A percentile compares a stretch with the other conserved stretches of the same genome.
phyloP scores from a whole-genome alignment of 2,797 vertebrate species.

The Falco columbarius region DNA sequence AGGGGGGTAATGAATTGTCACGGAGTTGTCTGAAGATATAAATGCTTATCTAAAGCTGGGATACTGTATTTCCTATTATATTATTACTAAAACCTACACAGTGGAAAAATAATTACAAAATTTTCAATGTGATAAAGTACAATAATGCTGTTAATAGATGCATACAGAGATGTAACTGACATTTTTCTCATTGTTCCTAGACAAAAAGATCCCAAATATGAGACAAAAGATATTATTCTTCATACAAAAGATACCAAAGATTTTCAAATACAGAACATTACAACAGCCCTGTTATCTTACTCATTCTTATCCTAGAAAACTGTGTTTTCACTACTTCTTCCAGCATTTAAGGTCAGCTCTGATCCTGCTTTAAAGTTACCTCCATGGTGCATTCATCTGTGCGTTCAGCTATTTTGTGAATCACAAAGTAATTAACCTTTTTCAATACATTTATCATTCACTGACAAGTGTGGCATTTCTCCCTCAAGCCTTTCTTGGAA shows the following conservation, averaged over 20 bases:
- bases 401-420: constrained; percentile 44
- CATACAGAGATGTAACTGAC: background rate
- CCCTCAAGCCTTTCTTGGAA: background rate
- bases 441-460: constrained; percentile 44
- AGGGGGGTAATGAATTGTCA: background rate
- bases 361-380: background rate
- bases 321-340: background rate
- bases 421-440: constrained; percentile 63
- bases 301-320: background rate
- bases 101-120: background rate
- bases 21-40: background rate
- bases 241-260: background rate
- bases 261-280: background rate
- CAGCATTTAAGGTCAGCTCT: background rate
- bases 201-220: background rate
- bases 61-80: background rate
- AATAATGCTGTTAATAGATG: background rate
- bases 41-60: background rate
- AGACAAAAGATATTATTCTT: background rate
- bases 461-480: constrained; percentile 25
- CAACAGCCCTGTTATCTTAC: background rate
- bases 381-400: background rate
- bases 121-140: background rate
- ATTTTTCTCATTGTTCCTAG: background rate
- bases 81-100: background rate